These are phyloP conservation scores for Peromyscus californicus DNA, from an alignment of 2,113 vertebrate genomes.

Conservation along the genomic window DNA sequence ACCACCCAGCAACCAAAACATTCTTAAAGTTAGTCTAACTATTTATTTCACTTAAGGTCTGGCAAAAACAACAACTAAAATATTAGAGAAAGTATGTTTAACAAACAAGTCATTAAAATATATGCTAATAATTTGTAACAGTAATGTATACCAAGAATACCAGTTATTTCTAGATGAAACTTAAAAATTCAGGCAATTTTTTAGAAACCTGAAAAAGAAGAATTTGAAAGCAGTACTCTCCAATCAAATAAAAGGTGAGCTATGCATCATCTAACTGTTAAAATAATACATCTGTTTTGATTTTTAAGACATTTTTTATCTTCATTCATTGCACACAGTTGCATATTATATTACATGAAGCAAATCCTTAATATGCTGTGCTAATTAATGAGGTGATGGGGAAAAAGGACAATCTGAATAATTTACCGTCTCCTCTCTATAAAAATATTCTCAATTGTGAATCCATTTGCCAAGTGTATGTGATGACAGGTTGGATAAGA, in stretches of 20 bases:
- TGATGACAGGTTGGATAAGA: conserved; percentile 57
- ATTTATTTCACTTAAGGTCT: neutral
- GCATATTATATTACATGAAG: conserved; percentile 54
- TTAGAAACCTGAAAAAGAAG: conserved; percentile 25
- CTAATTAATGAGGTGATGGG: conserved; percentile 72
- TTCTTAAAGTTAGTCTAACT: neutral
- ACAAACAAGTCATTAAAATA: neutral
- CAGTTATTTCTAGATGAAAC: neutral
- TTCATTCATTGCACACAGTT: conserved; percentile 46
- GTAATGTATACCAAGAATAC: neutral
- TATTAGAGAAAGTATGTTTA: conserved; percentile 16
- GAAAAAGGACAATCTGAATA: conserved; percentile 71
- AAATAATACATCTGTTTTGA: neutral
- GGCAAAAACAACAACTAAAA: conserved; percentile 2
- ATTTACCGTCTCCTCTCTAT: conserved; percentile 62
- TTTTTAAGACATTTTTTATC: conserved; percentile 42
- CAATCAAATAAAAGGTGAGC: neutral
- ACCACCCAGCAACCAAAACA: neutral
- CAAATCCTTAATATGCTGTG: conserved; percentile 54
- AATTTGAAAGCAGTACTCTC: neutral
- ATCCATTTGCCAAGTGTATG: conserved; percentile 62
- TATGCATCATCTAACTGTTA: neutral
- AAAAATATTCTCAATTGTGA: conserved; percentile 62
- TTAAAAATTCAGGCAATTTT: neutral
- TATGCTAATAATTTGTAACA: neutral